A percentile compares a stretch with the other conserved stretches of the same genome.
Conservation (phyloP, 2,113 vertebrate species). For the Perccottus glenii region DNA sequence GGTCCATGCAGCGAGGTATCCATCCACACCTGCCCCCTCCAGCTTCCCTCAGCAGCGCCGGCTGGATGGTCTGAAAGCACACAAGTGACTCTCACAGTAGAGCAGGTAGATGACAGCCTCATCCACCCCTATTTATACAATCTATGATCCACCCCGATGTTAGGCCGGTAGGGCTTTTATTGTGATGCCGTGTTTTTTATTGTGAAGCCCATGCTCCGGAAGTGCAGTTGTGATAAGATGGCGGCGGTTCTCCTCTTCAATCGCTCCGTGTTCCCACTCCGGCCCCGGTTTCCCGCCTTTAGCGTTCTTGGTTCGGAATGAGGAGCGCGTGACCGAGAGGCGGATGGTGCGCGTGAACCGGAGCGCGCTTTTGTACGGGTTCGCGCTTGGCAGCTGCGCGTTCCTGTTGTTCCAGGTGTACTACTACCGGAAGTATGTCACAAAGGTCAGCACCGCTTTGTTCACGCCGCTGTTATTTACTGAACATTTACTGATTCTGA, state of each 20-base stretch:
- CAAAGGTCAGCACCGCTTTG: conserved; percentile 78
- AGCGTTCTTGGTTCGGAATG: conserved; percentile 2
- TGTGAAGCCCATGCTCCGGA: neutral
- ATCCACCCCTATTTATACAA: too few relatives aligned
- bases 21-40: too few relatives aligned
- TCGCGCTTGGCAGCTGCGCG: conserved; percentile 84
- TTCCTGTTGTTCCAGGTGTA: conserved; percentile 92
- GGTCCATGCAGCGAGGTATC: too few relatives aligned
- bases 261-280: neutral
- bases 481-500: too few relatives aligned
- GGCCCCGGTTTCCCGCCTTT: neutral
- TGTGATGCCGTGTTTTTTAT: neutral
- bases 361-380: conserved; percentile 85
- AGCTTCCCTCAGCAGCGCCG: too few relatives aligned
- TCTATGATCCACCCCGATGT: too few relatives aligned
- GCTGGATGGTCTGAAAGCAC: too few relatives aligned
- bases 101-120: too few relatives aligned
- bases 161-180: too few relatives aligned
- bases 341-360: conserved; percentile 92
- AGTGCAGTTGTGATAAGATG: conserved; percentile 43
- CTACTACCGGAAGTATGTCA: conserved; percentile 88
- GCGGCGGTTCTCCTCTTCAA: neutral
- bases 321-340: neutral
- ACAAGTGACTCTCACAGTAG: too few relatives aligned
- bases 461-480: too few relatives aligned